Conservation (phyloP, 2,113 vertebrate species). For the Ptilonorhynchus violaceus region DNA sequence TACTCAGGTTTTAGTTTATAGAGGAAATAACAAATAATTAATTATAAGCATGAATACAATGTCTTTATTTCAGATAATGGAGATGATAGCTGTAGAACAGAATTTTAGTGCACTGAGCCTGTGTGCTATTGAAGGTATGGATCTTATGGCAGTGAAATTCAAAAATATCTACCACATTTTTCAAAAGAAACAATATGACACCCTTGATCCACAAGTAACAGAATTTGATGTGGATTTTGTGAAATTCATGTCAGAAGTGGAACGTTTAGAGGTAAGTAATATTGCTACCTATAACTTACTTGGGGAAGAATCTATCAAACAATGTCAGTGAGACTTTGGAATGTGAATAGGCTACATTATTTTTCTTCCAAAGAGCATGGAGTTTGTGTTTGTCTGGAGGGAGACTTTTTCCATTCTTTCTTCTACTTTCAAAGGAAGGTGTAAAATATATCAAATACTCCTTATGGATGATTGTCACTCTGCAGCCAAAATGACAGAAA, state of each 20-base stretch:
- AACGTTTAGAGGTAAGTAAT: constrained; percentile 75
- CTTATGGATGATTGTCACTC: not conserved
- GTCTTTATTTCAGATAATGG: constrained; percentile 75
- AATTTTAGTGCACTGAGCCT: constrained; percentile 70
- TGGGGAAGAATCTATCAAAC: not conserved
- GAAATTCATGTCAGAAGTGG: constrained; percentile 76
- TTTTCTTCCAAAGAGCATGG: not conserved
- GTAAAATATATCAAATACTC: not conserved
- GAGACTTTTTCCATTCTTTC: not conserved
- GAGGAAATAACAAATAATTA: not conserved
- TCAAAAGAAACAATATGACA: constrained; percentile 79
- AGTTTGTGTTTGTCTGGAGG: not conserved
- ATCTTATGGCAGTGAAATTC: constrained; percentile 80
- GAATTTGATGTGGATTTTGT: constrained; percentile 83
- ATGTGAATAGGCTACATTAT: not conserved
- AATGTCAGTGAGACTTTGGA: not conserved
- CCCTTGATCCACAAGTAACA: constrained; percentile 74
- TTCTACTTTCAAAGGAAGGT: not conserved
- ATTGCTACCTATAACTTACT: not conserved
- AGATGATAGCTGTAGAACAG: constrained; percentile 77
- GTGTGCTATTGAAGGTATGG: constrained; percentile 83
- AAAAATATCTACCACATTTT: constrained; percentile 74
- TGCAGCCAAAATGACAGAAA: not conserved
- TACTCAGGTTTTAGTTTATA: not conserved
- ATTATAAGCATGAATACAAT: not conserved